Conservation (phyloP, 2,113 vertebrate genomes). For the Neogobius melanostomus region DNA sequence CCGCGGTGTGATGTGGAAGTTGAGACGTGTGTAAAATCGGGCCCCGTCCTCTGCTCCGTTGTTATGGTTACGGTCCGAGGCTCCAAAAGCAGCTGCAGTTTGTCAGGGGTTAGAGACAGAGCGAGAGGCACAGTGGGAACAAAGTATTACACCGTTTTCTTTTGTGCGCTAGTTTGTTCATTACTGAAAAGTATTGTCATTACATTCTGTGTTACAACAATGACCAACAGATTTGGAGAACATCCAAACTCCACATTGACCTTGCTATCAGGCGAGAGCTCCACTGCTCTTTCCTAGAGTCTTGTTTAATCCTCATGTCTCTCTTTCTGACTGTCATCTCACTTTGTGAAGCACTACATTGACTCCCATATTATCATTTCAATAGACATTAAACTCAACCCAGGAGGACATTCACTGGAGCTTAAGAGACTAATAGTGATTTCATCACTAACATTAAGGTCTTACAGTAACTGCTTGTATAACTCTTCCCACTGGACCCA, state of each 20-base stretch:
- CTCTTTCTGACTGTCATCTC: neutral
- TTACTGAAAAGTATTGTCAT: too few species aligned
- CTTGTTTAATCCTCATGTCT: neutral
- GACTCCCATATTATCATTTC: neutral
- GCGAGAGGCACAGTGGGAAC: neutral
- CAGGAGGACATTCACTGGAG: neutral
- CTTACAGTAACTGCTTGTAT: neutral
- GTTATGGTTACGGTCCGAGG: constrained; percentile 17
- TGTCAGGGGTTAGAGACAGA: neutral
- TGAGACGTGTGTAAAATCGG: constrained; percentile 62
- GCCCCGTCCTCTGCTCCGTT: neutral
- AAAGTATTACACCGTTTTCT: neutral
- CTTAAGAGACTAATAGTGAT: neutral
- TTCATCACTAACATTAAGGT: neutral
- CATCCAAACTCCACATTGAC: too few species aligned
- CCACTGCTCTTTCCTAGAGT: neutral
- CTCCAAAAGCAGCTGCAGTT: constrained; percentile 38
- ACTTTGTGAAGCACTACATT: neutral
- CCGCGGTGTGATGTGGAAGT: constrained; percentile 63
- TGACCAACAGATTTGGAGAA: too few species aligned
- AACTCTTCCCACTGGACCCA: neutral
- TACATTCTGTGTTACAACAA: too few species aligned
- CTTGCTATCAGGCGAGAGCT: too few species aligned
- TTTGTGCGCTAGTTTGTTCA: neutral
- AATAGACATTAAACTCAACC: neutral